These are phyloP conservation scores for Xanthorhoe designata DNA, from an alignment of 2,888 invertebrate species.

Conservation along the genomic window DNA sequence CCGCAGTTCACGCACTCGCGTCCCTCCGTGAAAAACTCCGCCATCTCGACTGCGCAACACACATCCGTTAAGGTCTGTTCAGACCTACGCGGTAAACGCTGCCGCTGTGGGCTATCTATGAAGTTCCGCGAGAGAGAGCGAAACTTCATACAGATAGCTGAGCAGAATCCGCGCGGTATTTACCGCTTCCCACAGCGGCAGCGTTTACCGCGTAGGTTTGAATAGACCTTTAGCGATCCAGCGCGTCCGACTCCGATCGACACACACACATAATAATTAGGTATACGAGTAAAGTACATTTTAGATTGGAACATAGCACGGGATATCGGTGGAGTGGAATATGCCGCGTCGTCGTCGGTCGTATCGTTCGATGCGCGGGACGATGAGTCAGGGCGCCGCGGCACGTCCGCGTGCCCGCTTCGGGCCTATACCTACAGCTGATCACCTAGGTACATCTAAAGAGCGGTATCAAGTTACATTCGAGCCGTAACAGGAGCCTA, in stretches of 20 bases:
- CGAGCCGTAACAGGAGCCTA: background rate
- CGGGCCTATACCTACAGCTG: background rate
- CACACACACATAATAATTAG: background rate
- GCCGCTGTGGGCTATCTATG: too few species aligned
- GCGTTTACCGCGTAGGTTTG: too few species aligned
- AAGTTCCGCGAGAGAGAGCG: too few species aligned
- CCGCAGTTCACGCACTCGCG: constrained; percentile 99
- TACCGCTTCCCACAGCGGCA: too few species aligned
- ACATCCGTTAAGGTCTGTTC: too few species aligned
- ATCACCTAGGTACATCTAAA: background rate
- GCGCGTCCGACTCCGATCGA: constrained; percentile 43
- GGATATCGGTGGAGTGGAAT: background rate
- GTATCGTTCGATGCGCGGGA: background rate
- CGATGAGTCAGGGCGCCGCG: constrained; percentile 1
- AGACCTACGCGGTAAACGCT: too few species aligned
- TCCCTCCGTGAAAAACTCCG: constrained; percentile 94
- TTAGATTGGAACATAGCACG: background rate
- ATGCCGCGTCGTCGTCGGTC: constrained; percentile 16
- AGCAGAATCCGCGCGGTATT: too few species aligned
- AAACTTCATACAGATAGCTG: too few species aligned
- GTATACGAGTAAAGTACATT: background rate
- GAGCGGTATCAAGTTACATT: background rate
- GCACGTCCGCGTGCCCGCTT: background rate
- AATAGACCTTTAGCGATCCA: too few species aligned
- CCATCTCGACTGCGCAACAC: constrained; percentile 85